Conservation (phyloP, 2,888 invertebrate genomes). For the Sarcophaga subvicina region DNA sequence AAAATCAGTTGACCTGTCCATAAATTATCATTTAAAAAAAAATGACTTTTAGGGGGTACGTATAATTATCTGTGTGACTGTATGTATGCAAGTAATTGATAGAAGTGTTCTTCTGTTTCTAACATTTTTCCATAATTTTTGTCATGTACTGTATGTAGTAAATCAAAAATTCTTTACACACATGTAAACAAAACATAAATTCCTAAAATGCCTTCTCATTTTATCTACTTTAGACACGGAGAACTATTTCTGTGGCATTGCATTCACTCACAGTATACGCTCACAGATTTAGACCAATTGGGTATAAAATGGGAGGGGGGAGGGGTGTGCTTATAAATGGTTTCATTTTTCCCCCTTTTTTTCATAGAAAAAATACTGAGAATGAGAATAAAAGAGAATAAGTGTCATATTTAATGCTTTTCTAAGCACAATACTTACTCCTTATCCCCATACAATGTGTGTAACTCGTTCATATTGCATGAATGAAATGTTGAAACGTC, state of each 20-base stretch:
- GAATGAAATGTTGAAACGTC: no score
- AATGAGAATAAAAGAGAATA: background rate
- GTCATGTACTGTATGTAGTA: background rate
- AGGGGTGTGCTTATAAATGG: background rate
- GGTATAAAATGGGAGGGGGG: no score
- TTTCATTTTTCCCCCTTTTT: background rate
- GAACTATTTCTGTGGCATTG: background rate
- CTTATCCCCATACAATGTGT: background rate
- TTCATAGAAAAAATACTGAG: background rate
- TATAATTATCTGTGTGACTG: no score
- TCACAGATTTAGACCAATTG: no score
- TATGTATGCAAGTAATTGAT: no score
- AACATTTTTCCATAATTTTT: no score
- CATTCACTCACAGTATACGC: no score
- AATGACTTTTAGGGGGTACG: no score
- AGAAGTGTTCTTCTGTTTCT: no score
- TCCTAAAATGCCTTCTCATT: constrained; percentile 25
- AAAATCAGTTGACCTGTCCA: no score
- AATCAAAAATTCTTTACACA: background rate
- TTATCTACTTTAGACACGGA: background rate
- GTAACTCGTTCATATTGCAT: background rate
- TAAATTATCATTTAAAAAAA: no score
- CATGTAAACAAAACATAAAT: constrained; percentile 33
- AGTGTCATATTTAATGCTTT: constrained; percentile 63
- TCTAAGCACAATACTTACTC: constrained; percentile 41